Base-by-base conservation (phyloP, 1,140 invertebrate genomes). In the Sinonovacula constricta region DNA sequence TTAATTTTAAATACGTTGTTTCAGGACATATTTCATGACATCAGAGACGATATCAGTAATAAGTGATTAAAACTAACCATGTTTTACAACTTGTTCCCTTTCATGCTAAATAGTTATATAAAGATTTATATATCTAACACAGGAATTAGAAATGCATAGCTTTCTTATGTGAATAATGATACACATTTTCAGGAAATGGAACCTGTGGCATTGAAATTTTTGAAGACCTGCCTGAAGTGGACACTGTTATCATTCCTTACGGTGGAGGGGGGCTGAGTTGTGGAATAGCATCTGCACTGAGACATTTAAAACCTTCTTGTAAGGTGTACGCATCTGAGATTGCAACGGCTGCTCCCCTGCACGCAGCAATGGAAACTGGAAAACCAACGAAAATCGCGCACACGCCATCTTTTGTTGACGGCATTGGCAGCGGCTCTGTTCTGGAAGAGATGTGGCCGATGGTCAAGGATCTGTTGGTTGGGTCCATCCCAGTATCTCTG, bases 141-240 rank as follows among this genome's bases (percentile, higher is more conserved):
- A n/a, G n/a, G n/a, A n/a, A n/a, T n/a, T n/a, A n/a, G n/a, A n/a
- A n/a, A n/a, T n/a, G n/a, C n/a, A n/a, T n/a, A n/a, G n/a, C n/a
- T n/a, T n/a, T n/a, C n/a, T n/a, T n/a, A n/a, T n/a, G n/a, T n/a
- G n/a, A n/a, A n/a, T n/a, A n/a, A n/a, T n/a, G n/a, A n/a, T n/a
- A n/a, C n/a, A n/a, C n/a, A n/a, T n/a, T n/a, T n/a, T 18, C 22
- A 89, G 88, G 87, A 33, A 88, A 89, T 86, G 88, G 88, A 18
- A 88, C 88, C 28, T 83, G 85, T 66, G 88, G 86, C 22, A 22
- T 89, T 15, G 88, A 89, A 45, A 87, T 89, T 28, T 68, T 85
- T 36, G 86, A 89, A 70, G 84, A 86, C 54, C 79, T 89, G 15
- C 86, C 85, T 24, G 82, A 86, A 12, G 85, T 88, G 12, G 85